These are phyloP conservation scores for Barnardius zonarius DNA, from an alignment of 2,113 vertebrate species.

Conservation along the genomic window DNA sequence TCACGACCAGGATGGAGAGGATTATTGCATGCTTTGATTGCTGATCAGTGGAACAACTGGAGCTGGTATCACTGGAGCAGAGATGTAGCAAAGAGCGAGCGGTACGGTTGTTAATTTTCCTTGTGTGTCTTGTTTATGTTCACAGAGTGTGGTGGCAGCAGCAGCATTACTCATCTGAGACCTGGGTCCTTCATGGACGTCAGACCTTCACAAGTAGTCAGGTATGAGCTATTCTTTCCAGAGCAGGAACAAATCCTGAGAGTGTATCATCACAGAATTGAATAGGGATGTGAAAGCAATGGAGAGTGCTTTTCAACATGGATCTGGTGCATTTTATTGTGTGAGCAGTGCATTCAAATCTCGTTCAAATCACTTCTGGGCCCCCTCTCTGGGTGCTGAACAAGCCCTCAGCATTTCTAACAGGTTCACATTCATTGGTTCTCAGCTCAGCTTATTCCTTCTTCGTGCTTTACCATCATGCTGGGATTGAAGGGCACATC, in stretches of 20 bases:
- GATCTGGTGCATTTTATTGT: background rate
- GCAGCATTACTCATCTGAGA: background rate
- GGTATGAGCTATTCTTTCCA: background rate
- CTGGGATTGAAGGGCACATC: background rate
- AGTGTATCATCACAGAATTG: accelerated
- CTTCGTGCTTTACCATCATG: background rate
- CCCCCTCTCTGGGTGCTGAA: background rate
- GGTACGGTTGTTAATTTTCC: background rate
- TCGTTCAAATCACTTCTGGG: background rate
- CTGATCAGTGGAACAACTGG: background rate
- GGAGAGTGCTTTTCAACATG: background rate
- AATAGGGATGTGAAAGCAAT: background rate
- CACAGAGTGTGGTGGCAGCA: background rate
- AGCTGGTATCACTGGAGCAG: background rate
- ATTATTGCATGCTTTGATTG: background rate
- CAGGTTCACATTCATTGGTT: accelerated
- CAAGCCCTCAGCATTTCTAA: background rate
- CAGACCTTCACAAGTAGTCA: background rate
- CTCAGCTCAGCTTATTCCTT: background rate
- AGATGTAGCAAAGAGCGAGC: background rate
- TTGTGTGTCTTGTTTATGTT: background rate
- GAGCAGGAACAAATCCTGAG: background rate
- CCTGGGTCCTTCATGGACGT: background rate
- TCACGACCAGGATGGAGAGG: background rate
- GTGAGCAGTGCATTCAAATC: background rate